Percentiles rank a stretch among this genome's conserved stretches.
Evolutionary conservation across 2,113 vertebrate species (phyloP).

Genomic region (Tenebrosternarchus preto): DNA sequence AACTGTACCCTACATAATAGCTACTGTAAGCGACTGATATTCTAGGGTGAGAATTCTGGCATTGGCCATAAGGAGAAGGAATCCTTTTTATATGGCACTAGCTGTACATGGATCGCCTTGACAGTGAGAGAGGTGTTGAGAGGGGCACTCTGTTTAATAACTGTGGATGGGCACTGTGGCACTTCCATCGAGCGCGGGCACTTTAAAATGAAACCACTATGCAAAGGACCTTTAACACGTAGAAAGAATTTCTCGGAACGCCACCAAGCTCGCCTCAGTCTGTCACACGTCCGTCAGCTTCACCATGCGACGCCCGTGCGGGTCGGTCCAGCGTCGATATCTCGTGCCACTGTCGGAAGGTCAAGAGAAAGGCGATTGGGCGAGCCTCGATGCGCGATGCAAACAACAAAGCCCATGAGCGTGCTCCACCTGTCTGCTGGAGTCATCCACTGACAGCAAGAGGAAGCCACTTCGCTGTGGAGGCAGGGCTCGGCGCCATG

Average conservation of each 20-base stretch:
- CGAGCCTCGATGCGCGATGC: neutral
- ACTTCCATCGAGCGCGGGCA: neutral
- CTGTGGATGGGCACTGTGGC: neutral
- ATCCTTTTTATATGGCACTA: neutral
- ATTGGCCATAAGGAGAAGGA: neutral
- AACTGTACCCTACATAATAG: neutral
- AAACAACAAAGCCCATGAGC: neutral
- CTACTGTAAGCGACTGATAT: neutral
- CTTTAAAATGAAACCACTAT: neutral
- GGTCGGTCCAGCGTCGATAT: neutral
- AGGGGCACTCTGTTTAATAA: constrained; percentile 5
- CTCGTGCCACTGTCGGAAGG: neutral
- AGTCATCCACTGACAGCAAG: neutral
- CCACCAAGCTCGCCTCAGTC: neutral
- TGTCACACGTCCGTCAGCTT: neutral
- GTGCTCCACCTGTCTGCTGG: neutral
- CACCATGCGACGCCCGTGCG: neutral
- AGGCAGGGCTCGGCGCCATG: neutral
- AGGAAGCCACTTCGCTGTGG: neutral
- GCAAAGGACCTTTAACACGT: neutral
- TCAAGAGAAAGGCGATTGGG: neutral
- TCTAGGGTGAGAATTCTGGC: neutral
- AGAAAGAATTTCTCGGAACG: neutral
- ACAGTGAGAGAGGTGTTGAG: constrained; percentile 6
- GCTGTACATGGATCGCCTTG: neutral